Conservation (phyloP, 2,113 vertebrate species). For the Crypturellus undulatus region DNA sequence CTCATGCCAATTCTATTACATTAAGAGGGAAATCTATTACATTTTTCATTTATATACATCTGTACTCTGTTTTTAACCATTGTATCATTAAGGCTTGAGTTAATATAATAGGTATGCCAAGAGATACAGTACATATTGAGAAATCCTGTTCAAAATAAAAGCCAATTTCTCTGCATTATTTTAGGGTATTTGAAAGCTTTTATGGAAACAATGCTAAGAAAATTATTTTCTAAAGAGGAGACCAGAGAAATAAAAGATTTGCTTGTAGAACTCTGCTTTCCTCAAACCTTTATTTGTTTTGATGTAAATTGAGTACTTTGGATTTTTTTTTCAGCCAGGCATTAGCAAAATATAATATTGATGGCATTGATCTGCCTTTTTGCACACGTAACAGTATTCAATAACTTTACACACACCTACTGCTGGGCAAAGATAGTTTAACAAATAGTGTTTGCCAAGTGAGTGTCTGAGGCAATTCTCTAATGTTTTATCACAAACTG, state of each 20-base stretch:
- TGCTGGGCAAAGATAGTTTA: not conserved
- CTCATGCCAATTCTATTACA: slow-evolving; percentile 84
- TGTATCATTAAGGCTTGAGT: slow-evolving; percentile 81
- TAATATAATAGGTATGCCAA: slow-evolving; percentile 81
- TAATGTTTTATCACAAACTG: not conserved
- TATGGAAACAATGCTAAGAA: slow-evolving; percentile 79
- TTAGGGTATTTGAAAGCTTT: slow-evolving; percentile 79
- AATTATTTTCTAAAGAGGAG: slow-evolving; percentile 79
- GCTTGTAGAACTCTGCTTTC: slow-evolving; percentile 31
- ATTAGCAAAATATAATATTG: slow-evolving; percentile 24
- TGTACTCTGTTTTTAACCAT: slow-evolving; percentile 83
- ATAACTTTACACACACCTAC: not conserved
- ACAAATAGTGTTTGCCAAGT: not conserved
- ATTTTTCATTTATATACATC: slow-evolving; percentile 86
- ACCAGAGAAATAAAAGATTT: slow-evolving; percentile 62
- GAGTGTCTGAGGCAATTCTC: not conserved
- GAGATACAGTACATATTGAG: slow-evolving; percentile 73
- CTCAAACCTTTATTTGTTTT: slow-evolving; percentile 64
- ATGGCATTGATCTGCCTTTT: slow-evolving; percentile 4
- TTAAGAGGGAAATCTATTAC: slow-evolving; percentile 86
- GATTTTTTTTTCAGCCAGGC: not conserved
- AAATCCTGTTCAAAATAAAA: slow-evolving; percentile 79
- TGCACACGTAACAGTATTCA: not conserved
- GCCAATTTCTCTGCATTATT: slow-evolving; percentile 80
- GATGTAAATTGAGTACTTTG: slow-evolving; percentile 39